Percentiles rank a stretch among this genome's conserved stretches.
These are phyloP conservation scores for Nomada fucata DNA, from an alignment of 2,888 invertebrate genomes.

Conservation along the genomic window DNA sequence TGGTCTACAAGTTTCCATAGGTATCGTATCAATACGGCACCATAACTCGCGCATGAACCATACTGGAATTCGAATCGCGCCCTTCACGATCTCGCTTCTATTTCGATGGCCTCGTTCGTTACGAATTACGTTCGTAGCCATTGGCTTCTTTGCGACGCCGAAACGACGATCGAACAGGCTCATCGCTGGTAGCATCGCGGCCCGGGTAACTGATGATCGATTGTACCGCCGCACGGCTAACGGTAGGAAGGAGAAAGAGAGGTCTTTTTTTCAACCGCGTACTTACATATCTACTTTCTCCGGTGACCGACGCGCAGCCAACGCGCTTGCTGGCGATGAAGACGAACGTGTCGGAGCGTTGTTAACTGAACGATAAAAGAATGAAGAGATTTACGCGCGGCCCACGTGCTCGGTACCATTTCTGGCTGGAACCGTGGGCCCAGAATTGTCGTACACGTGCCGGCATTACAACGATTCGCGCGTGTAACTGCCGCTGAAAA, in stretches of 20 bases:
- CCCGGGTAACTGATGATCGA: conserved; percentile 45
- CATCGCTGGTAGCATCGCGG: conserved; percentile 22
- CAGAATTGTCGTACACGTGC: conserved; percentile 16
- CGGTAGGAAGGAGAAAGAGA: conserved; percentile 57
- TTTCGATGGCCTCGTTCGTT: conserved; percentile 23
- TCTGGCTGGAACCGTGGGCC: not conserved
- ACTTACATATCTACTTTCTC: conserved; percentile 66
- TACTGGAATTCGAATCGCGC: conserved; percentile 48
- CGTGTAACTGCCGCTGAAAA: not conserved
- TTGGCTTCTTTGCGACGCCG: conserved; percentile 31
- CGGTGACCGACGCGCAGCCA: conserved; percentile 21
- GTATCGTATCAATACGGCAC: conserved; percentile 30
- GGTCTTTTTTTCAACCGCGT: conserved; percentile 54
- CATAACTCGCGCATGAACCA: conserved; percentile 47
- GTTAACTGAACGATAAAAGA: conserved; percentile 48
- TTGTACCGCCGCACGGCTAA: conserved; percentile 31
- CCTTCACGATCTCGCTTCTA: not conserved
- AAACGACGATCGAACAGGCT: conserved; percentile 49
- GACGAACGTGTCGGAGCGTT: conserved; percentile 26
- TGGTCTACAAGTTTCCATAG: conserved; percentile 44
- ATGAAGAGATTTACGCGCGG: conserved; percentile 36
- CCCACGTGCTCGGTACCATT: conserved; percentile 25
- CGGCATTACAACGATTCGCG: not conserved
- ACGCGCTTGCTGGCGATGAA: conserved; percentile 27
- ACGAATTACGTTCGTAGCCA: conserved; percentile 23